Evolutionary conservation across 2,888 invertebrate genomes (phyloP), one percentile per base, ranked within the genome.

Genomic region (Aspidiotus rigidus): DNA sequence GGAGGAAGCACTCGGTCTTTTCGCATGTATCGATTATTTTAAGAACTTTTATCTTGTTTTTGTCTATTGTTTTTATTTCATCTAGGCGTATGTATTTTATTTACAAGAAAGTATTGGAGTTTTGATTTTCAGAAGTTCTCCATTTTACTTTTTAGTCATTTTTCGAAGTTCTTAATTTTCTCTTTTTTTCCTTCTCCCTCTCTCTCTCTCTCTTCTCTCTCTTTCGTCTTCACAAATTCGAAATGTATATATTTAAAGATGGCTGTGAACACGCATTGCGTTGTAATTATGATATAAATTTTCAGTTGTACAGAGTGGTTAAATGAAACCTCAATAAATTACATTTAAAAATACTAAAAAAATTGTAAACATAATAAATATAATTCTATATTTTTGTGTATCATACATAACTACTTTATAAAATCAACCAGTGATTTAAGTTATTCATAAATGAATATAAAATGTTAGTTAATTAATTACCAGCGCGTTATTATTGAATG

Each of bases 231-330:
- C 7, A 64, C 61, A 69, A 53, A 62, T 62, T 53, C 28, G 28
- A 28, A 16, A 15, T 69, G 69, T 69, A 69, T 41, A 69, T 69
- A 69, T 69, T 69, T 69, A 61, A 61, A 54, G 53, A 75, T 74
- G 75, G 75, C 75, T 75, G 75, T 75, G 75, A 75, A 75, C 74
- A 75, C 74, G 75, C 74, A 75, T 75, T 75, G 61, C 69, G 66
- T 66, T 57, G 66, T 66, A 66, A 57, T 62, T 28, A 28, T 28
- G 28, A 59, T 66, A 59, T 66, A 59, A 59, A 66, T 66, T 66
- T 66, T 66, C 66, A 59, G 15, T 64, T 66, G 66, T 66, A 66
- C 59, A 66, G 66, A 59, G 40, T 28, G 66, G 60, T 60, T 42
- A 40, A 59, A 66, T n/a, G 17, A 66, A 54, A n/a, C 42, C 44